Conservation (phyloP, 1,140 invertebrate genomes). For the Rhopalosiphum padi region DNA sequence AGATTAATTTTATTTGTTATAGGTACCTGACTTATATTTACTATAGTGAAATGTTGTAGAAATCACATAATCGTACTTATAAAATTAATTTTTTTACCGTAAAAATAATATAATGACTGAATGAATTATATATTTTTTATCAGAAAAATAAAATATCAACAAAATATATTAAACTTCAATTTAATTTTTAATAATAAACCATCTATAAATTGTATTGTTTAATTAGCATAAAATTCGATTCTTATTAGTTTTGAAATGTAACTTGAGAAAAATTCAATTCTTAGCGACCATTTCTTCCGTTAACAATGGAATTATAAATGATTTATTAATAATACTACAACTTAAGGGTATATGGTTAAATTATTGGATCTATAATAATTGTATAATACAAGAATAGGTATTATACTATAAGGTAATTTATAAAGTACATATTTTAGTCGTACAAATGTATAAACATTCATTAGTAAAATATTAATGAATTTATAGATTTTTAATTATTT, state of each 20-base stretch:
- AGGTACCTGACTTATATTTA: conserved; percentile 9
- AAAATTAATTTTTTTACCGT: not conserved
- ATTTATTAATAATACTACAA: not conserved
- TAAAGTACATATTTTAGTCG: not conserved
- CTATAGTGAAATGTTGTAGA: not conserved
- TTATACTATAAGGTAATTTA: not conserved
- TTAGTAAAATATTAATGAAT: not conserved
- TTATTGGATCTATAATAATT: not conserved
- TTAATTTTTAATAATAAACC: not conserved
- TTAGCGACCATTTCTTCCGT: not conserved
- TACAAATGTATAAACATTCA: not conserved
- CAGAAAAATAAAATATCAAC: not conserved
- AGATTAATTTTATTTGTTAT: conserved; percentile 12
- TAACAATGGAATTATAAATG: not conserved
- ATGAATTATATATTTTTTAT: not conserved
- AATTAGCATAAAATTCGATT: not conserved
- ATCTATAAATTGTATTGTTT: not conserved
- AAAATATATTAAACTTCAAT: not conserved
- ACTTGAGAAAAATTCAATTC: no score
- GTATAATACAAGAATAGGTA: not conserved
- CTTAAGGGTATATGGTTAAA: not conserved
- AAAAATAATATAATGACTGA: not conserved
- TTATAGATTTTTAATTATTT: not conserved
- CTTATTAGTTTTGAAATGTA: not conserved
- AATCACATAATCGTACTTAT: not conserved